Evolutionary conservation across 2,888 invertebrate species (phyloP).

Genomic region (Erynnis tages): DNA sequence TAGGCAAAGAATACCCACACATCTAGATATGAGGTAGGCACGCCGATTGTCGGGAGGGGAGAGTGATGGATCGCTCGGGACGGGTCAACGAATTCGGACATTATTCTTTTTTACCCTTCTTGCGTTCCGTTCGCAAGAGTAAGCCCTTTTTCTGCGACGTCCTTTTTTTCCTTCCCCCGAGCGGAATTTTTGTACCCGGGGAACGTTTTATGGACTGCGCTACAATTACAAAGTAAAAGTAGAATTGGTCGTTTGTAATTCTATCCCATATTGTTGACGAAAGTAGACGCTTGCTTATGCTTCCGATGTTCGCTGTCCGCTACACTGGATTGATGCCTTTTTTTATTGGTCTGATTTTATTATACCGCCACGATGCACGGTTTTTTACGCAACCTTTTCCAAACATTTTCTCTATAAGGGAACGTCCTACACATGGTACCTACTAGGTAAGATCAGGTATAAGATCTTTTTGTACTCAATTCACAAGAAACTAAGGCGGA

Average conservation of each 20-base stretch:
- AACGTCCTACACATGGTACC: too few relatives aligned
- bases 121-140: slow-evolving; percentile 76
- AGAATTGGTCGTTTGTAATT: slow-evolving; percentile 73
- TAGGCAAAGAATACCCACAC: slow-evolving; percentile 65
- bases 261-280: slow-evolving; percentile 62
- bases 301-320: slow-evolving; percentile 17
- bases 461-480: too few relatives aligned
- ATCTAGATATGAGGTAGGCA: slow-evolving; percentile 66
- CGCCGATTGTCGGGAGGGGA: slow-evolving; percentile 65
- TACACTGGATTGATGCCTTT: slow-evolving; percentile 2
- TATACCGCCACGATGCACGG: not conserved
- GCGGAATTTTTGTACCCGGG: slow-evolving; percentile 66
- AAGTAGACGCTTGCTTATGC: slow-evolving; percentile 37
- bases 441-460: too few relatives aligned
- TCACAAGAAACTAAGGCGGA: too few relatives aligned
- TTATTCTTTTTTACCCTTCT: slow-evolving; percentile 83
- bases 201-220: slow-evolving; percentile 73
- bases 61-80: slow-evolving; percentile 81
- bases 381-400: too few relatives aligned
- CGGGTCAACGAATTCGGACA: slow-evolving; percentile 83
- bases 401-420: too few relatives aligned
- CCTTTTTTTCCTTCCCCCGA: slow-evolving; percentile 64
- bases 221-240: slow-evolving; percentile 80
- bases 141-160: slow-evolving; percentile 79
- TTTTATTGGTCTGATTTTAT: not conserved